Base-by-base conservation (phyloP, 2,797 vertebrate genomes). In the Channa striata region DNA sequence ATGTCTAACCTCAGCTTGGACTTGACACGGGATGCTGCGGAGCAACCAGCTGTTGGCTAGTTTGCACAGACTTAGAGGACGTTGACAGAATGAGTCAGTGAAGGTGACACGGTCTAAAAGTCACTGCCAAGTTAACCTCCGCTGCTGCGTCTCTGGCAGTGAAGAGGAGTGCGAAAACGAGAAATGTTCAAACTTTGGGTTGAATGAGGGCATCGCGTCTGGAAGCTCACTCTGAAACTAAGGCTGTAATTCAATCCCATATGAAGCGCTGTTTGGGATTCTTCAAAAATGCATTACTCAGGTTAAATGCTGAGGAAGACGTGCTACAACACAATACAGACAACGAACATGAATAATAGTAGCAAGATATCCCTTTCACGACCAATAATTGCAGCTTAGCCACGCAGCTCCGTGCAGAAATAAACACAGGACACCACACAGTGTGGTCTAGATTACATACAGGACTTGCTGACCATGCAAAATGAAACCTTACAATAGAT, bases 331-430 rank as follows among this genome's bases (percentile, higher is more conserved):
- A 30, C 25, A 4, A 30, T 30, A 30, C 4, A 3, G 25, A 30
- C 85, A 89, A 87, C 73, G 78, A 69, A 68, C 17, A 74, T 65
- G 74, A 86, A 87, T 81, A 78, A 83, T 72, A 75, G 67, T 72
- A 74, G 78, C 30, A 63, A 76, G 71, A 87, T 89, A 76, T 84
- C 67, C 52, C 61, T 78, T 84, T 81, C 58, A 63, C 68, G 59
- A 52, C 65, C 84, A 77, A 46, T 89, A 81, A 91, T 91, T 88
- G 91, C 78, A 84, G 84, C 72, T 68, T 75, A 57, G 76, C 63
- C 1, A 48, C 80, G 84, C 87, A 90, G 74, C 64, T 77, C 75
- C 80, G 80, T 64, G 58, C 68, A 73, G 77, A 79, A 81, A 81
- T 78, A 83, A 83, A 84, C 78, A 82, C 50, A 67, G 57, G 50